These are phyloP conservation scores for Morone saxatilis DNA, from an alignment of 2,113 vertebrate genomes.

Conservation along the genomic window DNA sequence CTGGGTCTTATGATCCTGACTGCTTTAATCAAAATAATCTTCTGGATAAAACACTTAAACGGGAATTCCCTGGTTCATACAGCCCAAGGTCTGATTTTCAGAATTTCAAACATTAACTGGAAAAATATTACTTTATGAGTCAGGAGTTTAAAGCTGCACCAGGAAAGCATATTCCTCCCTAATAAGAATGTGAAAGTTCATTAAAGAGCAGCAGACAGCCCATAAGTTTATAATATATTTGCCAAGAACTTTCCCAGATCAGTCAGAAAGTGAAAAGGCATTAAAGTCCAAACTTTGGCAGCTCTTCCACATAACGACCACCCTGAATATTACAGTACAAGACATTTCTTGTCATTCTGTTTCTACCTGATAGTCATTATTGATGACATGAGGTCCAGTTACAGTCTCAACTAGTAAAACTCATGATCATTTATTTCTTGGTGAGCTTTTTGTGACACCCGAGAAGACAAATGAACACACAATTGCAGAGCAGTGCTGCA, in stretches of 20 bases:
- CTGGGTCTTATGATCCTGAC: conserved; percentile 5
- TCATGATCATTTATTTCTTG: not conserved
- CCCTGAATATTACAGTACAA: not conserved
- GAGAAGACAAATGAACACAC: not conserved
- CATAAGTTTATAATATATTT: not conserved
- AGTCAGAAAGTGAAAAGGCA: not conserved
- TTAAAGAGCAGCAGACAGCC: not conserved
- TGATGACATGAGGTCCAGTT: no score
- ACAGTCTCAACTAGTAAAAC: not conserved
- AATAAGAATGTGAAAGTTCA: not conserved
- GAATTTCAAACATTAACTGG: not conserved
- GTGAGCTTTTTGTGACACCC: no score
- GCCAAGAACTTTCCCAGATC: not conserved
- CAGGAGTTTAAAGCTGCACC: not conserved
- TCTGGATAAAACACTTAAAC: not conserved
- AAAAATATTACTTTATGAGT: not conserved
- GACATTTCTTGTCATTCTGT: not conserved
- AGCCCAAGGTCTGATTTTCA: not conserved
- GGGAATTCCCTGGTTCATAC: not conserved
- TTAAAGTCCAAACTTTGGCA: not conserved
- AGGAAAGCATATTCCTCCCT: not conserved
- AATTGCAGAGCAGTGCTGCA: not conserved
- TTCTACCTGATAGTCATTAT: not conserved
- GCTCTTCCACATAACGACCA: no score
- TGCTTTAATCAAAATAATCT: not conserved